A percentile compares a stretch with the other conserved stretches of the same genome.
phyloP scores from a whole-genome alignment of 2,113 vertebrate genomes.

The Paracanthobrama guichenoti region DNA sequence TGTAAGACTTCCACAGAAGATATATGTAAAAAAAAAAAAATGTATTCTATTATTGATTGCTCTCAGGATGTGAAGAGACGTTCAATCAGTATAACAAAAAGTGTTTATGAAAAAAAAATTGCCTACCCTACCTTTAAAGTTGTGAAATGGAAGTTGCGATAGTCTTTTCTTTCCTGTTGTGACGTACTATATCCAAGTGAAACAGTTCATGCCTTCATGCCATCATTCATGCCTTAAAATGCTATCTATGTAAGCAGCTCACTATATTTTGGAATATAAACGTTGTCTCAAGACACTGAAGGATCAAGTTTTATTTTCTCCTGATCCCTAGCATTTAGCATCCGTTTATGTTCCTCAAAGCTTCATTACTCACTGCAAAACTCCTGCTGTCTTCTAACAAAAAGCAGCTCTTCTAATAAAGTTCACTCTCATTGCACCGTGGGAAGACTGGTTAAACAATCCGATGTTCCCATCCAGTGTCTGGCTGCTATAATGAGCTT shows the following conservation, averaged over 20 bases:
- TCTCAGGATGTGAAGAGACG: no score
- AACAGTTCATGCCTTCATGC: no score
- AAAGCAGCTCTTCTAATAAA: slow-evolving; percentile 41
- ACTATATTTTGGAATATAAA: neutral
- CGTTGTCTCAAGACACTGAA: neutral
- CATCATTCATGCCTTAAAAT: neutral
- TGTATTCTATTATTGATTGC: no score
- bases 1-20: no score
- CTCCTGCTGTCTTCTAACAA: slow-evolving; percentile 37
- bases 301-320: neutral
- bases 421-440: neutral
- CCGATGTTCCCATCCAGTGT: slow-evolving; percentile 23
- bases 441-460: slow-evolving; percentile 24
- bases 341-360: neutral
- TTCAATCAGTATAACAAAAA: no score
- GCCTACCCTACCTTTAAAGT: no score
- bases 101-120: no score
- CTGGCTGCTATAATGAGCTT: slow-evolving; percentile 25
- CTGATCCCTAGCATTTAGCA: neutral
- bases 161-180: no score
- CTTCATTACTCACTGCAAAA: slow-evolving; percentile 33
- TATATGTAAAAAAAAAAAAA: no score
- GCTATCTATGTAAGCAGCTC: neutral
- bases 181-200: no score
- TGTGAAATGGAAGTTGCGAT: no score